Evolutionary conservation across 1,140 invertebrate species (phyloP).

Genomic region (Mesaphorura yosii): DNA sequence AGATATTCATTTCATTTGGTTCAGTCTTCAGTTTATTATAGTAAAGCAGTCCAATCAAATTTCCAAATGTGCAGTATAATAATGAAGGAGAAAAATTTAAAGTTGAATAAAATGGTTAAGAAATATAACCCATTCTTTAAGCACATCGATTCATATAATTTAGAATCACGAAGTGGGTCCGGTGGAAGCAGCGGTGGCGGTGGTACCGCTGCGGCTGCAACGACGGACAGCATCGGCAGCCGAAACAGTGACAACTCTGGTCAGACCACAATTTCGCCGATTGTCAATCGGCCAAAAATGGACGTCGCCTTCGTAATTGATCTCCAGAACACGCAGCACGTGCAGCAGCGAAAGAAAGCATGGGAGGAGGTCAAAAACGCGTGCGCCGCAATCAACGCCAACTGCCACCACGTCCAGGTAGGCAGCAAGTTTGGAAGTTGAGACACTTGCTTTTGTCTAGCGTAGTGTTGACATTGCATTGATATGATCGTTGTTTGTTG

Average conservation of each 20-base stretch:
- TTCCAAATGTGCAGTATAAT: no score
- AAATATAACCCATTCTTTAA: background rate
- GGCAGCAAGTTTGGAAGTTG: background rate
- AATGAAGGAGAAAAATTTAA: no score
- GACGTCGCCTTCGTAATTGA: constrained; percentile 81
- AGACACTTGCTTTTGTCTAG: background rate
- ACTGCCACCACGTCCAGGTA: constrained; percentile 72
- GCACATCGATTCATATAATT: background rate
- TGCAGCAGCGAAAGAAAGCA: constrained; percentile 61
- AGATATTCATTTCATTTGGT: no score
- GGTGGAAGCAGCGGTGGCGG: no score
- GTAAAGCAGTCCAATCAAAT: no score
- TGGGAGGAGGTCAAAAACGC: constrained; percentile 72
- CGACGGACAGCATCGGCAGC: constrained; percentile 62
- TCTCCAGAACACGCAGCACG: constrained; percentile 55
- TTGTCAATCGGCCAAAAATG: constrained; percentile 51
- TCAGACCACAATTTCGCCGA: constrained; percentile 38
- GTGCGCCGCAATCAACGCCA: constrained; percentile 62
- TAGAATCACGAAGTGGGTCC: constrained; percentile 33
- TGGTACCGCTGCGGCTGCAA: no score
- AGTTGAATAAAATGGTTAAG: no score
- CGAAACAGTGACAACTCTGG: constrained; percentile 56
- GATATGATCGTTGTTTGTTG: constrained; percentile 15
- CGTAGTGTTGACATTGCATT: background rate
- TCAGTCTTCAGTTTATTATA: no score